Base-by-base conservation (phyloP, 2,797 vertebrate species). In the Enteromius afrohamiltoni region DNA sequence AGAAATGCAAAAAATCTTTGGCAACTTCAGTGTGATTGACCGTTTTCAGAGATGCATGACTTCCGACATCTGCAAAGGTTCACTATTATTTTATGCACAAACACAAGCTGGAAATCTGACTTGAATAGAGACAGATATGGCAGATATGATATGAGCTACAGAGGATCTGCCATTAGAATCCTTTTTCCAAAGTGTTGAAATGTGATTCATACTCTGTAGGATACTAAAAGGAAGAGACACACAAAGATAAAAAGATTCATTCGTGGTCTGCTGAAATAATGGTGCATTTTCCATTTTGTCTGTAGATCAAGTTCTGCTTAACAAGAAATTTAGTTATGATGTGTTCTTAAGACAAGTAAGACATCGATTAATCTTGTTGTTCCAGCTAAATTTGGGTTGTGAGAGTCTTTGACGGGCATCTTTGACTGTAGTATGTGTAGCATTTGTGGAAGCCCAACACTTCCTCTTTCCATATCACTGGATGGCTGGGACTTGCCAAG, bases 401-500 rank as follows among this genome's bases (percentile, higher is more conserved):
- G 8, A 45, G n/a, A 14, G 14, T 83, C 47, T 68, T 76, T 6
- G n/a, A 55, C 13, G 51, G 21, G 69, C 37, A 19, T 77, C 53
- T 83, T 47, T 64, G n/a, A 75, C 69, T 64, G 70, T 21, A 64
- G 62, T 70, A 87, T 70, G 73, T 31, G 29, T 85, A 71, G 76
- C 83, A 88, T 79, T 85, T 34, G 31, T 58, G 47, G 40, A 64
- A 68, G 29, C 42, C 8, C 14, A 75, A 34, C 29, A 37, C 34
- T 68, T 55, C 51, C 69, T 34, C 60, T 71, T 81, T 74, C 49
- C 75, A 82, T 58, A 79, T 9, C 53, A 73, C n/a, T 80, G 26
- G 49, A 29, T 68, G 76, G 40, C 75, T 67, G 77, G 62, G 79
- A 78, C 83, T 84, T 55, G 87, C 86, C 83, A 84, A 79, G 55